Base-by-base conservation (phyloP, 2,797 vertebrate species). In the Pantherophis vulpinus region DNA sequence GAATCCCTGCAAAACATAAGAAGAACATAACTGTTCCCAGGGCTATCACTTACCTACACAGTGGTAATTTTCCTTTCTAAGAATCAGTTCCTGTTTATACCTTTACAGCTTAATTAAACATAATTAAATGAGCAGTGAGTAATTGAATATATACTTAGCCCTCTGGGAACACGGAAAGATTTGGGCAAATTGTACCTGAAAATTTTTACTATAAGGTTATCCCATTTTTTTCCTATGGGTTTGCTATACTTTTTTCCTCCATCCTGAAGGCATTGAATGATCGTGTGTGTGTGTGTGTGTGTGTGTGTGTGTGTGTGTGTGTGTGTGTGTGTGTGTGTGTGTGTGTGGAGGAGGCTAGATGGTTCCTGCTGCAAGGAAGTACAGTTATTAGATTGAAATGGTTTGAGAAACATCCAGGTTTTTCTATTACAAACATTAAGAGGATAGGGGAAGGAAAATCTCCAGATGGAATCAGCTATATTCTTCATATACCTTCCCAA, bases 71-170 rank as follows among this genome's bases (percentile, higher is more conserved):
- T 54, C 61, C 25, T 88, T 91, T 93, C 90, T 92, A 7, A 86
- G 27, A 88, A 91, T 60, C 55, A 92, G 5, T 92, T 86, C 91
- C 90, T 88, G 42, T 51, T 91, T 93, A 3, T 23, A 25, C 25
- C 86, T 27, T 23, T 42, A 32, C 27, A 90, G 88, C 83, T 91
- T 90, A 87, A 74, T 90, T 88, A 79, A 94, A 93, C 60, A 79
- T 92, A 88, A 88, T 86, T 88, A 91, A 58, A 88, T 0, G 0
- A 89, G n/a, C 58, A 91, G 74, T 61, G 47, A 91, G 13, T 90
- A 90, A 88, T 7, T n/a, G 13, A 23, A 88, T 87, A 58, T 74
- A 91, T 23, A 58, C 9, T 12, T 18, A 90, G 66, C 23, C 32
- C 56, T 92, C 32, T 88, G 90, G 92, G 74, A 91, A 74, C 11